These are phyloP conservation scores for Hydropotes inermis DNA, from an alignment of 2,113 vertebrate genomes.

Conservation along the genomic window DNA sequence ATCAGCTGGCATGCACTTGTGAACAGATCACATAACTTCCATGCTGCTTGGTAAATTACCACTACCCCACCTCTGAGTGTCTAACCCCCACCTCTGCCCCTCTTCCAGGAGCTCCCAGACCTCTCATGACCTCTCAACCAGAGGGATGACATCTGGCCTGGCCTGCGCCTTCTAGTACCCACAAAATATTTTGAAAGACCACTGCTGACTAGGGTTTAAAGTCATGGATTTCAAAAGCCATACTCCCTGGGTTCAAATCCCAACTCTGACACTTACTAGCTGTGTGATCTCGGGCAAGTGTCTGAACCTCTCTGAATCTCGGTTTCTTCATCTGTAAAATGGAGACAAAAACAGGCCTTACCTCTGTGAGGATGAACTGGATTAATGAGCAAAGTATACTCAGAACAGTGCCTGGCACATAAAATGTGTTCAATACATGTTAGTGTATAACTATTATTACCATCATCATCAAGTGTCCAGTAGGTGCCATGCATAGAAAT, in stretches of 20 bases:
- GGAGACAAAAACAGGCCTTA: slow-evolving; percentile 60
- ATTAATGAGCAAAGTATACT: not conserved
- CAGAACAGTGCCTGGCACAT: not conserved
- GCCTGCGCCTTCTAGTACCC: not conserved
- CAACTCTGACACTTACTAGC: slow-evolving; percentile 67
- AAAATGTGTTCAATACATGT: not conserved
- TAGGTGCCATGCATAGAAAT: not conserved
- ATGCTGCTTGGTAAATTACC: not conserved
- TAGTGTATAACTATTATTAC: not conserved
- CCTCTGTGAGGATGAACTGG: not conserved
- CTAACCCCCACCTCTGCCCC: not conserved
- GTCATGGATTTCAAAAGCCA: not conserved
- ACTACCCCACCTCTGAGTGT: not conserved
- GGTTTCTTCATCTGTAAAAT: slow-evolving; percentile 74
- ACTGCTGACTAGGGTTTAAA: not conserved
- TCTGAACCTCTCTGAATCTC: slow-evolving; percentile 75
- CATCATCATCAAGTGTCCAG: not conserved
- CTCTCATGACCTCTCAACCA: not conserved
- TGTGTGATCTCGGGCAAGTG: slow-evolving; percentile 58
- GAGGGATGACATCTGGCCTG: not conserved
- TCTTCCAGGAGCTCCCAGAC: not conserved
- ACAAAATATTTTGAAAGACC: not conserved
- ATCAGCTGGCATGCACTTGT: not conserved
- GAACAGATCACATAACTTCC: not conserved
- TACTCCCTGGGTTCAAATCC: not conserved